Evolutionary conservation across 2,113 vertebrate species (phyloP).

Genomic region (Nibea albiflora): DNA sequence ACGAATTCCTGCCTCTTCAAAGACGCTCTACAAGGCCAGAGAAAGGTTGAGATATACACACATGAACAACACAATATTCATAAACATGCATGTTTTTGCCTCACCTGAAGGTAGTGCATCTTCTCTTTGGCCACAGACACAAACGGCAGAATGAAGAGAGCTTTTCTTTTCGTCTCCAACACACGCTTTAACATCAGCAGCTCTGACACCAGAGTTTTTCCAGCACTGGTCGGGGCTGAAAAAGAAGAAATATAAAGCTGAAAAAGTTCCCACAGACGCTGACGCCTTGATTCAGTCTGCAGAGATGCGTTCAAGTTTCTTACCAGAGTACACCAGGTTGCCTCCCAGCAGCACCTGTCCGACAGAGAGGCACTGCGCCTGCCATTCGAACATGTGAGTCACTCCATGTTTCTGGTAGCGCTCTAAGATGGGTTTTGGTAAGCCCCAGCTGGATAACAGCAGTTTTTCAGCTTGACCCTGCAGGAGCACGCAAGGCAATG

Average conservation of each 20-base stretch:
- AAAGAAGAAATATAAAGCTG: neutral
- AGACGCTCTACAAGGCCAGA: conserved; percentile 86
- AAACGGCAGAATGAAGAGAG: conserved; percentile 96
- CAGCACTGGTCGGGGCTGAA: conserved; percentile 96
- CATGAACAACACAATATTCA: neutral
- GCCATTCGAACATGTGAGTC: conserved; percentile 96
- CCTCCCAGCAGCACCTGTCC: conserved; percentile 92
- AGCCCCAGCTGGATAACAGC: conserved; percentile 93
- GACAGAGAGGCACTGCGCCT: conserved; percentile 94
- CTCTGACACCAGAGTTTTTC: conserved; percentile 97
- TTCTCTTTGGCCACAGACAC: conserved; percentile 98
- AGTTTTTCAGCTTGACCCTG: conserved; percentile 87
- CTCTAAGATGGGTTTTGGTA: conserved; percentile 90
- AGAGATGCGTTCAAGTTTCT: conserved; percentile 2
- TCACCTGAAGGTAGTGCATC: conserved; percentile 93
- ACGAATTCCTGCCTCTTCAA: conserved; percentile 91
- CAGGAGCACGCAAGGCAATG: conserved; percentile 82
- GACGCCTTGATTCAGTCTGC: neutral
- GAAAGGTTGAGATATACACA: neutral
- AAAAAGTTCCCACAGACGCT: neutral
- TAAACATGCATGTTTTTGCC: neutral
- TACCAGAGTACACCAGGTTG: conserved; percentile 97
- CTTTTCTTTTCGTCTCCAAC: conserved; percentile 93
- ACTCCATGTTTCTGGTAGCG: conserved; percentile 91
- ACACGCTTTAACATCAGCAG: conserved; percentile 94